These are phyloP conservation scores for Brachionus rotundiformis DNA, from an alignment of 1,140 invertebrate genomes.

Conservation along the genomic window DNA sequence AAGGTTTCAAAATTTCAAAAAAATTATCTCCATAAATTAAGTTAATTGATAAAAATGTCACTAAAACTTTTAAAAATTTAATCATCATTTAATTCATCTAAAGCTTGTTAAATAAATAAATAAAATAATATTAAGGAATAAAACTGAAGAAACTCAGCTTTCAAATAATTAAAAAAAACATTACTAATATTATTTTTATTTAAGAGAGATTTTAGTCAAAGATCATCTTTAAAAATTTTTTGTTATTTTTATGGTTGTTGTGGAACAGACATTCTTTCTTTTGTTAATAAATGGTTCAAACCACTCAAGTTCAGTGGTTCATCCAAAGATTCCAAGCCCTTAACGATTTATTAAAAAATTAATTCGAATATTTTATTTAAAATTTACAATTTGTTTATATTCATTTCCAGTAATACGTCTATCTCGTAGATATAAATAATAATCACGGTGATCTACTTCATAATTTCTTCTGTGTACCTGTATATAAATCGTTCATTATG, in stretches of 20 bases:
- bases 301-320: constrained; percentile 16
- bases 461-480: constrained; percentile 45
- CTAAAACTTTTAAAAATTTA: neutral
- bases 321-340: constrained; percentile 46
- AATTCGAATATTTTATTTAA: neutral
- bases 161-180: neutral
- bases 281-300: constrained; percentile 32
- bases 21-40: neutral
- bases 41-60: neutral
- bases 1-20: constrained; percentile 1
- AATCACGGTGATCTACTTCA: constrained; percentile 46
- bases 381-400: constrained; percentile 46
- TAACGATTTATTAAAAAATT: neutral
- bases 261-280: constrained; percentile 45
- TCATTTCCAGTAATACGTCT: constrained; percentile 47
- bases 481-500: neutral
- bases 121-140: neutral
- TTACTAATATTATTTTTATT: neutral
- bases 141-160: constrained; percentile 45
- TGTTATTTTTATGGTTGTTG: constrained; percentile 20
- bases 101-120: constrained; percentile 1
- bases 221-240: neutral
- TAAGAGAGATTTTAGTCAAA: constrained; percentile 24
- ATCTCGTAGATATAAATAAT: constrained; percentile 40
- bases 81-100: constrained; percentile 24